Percentiles rank a stretch among this genome's conserved stretches.
These are phyloP conservation scores for Julus scandinavius DNA, from an alignment of 2,888 invertebrate genomes.

Conservation along the genomic window DNA sequence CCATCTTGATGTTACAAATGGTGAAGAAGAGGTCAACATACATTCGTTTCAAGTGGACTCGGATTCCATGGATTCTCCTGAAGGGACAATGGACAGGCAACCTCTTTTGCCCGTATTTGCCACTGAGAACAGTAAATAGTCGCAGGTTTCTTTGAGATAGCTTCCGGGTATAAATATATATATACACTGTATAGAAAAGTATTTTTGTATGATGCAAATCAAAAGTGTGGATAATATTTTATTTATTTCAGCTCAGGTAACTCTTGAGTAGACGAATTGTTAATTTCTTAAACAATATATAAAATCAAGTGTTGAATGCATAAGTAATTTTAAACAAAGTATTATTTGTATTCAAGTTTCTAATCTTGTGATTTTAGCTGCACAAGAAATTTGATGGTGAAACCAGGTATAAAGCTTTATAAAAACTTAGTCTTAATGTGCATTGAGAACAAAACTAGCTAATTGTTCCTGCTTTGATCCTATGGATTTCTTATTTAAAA, in stretches of 20 bases:
- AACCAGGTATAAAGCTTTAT: no score
- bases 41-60: slow-evolving; percentile 52
- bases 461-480: no score
- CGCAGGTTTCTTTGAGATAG: not conserved
- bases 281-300: not conserved
- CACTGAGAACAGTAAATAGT: not conserved
- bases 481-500: no score
- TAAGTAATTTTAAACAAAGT: not conserved
- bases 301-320: not conserved
- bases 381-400: not conserved
- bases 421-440: no score
- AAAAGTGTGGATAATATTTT: not conserved
- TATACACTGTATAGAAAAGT: not conserved
- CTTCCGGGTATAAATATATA: not conserved
- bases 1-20: slow-evolving; percentile 48
- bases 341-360: not conserved
- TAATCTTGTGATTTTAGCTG: not conserved
- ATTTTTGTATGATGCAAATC: not conserved
- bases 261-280: not conserved
- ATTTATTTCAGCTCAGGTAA: slow-evolving; percentile 11
- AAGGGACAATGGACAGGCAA: slow-evolving; percentile 19
- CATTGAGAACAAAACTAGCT: no score
- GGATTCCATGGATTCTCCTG: slow-evolving; percentile 44
- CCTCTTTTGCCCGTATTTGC: not conserved
- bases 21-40: slow-evolving; percentile 44